Evolutionary conservation across 2,113 vertebrate genomes (phyloP).

Genomic region (human): DNA sequence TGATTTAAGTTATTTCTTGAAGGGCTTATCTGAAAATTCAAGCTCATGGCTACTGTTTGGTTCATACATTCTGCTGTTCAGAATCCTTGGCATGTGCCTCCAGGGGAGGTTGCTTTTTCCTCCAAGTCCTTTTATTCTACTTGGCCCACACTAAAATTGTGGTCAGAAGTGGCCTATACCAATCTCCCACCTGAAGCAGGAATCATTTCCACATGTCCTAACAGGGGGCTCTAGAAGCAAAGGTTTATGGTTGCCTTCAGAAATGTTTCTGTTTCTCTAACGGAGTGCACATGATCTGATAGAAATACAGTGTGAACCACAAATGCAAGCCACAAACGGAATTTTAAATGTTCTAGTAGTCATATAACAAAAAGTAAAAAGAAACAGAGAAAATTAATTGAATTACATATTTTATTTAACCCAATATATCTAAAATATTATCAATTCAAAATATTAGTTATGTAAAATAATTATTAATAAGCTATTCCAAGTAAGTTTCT

Average conservation of each 20-base stretch:
- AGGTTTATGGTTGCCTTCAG: neutral
- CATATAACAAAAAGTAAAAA: neutral
- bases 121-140: neutral
- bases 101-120: too few species aligned
- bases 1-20: conserved; percentile 1
- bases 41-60: neutral
- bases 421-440: neutral
- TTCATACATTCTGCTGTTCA: neutral
- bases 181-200: neutral
- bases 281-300: neutral
- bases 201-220: neutral
- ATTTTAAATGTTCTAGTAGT: conserved; percentile 17
- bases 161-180: neutral
- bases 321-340: neutral
- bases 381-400: neutral
- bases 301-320: neutral
- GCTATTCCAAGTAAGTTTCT: neutral
- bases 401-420: conserved; percentile 16
- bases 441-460: neutral
- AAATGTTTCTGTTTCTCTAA: neutral
- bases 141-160: neutral
- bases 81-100: neutral
- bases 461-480: conserved; percentile 11
- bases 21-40: neutral
- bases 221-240: neutral